Conservation (phyloP, 2,888 invertebrate genomes). For the Oeneis ivallda region DNA sequence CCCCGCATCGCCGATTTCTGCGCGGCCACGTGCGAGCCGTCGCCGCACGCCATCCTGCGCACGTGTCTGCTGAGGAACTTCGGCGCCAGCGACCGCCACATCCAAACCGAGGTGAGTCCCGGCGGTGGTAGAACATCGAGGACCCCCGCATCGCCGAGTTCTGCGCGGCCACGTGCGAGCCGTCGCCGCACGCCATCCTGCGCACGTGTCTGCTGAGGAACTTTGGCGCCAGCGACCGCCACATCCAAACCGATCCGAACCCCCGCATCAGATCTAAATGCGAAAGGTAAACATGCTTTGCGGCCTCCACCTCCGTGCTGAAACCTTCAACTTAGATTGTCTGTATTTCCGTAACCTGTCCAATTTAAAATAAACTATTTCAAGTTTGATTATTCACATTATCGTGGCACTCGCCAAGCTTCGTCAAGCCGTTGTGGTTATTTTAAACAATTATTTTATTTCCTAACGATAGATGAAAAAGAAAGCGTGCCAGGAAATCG, state of each 20-base stretch:
- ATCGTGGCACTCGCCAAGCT: too few species aligned
- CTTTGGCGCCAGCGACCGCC: constrained; percentile 94
- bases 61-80: constrained; percentile 96
- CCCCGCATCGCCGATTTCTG: constrained; percentile 97
- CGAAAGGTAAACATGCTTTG: too few species aligned
- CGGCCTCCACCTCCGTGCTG: too few species aligned
- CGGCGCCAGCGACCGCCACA: constrained; percentile 93
- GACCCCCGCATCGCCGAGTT: constrained; percentile 96
- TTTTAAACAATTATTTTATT: background rate
- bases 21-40: constrained; percentile 97
- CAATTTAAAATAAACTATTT: too few species aligned
- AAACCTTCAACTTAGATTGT: too few species aligned
- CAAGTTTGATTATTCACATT: too few species aligned
- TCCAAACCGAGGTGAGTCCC: constrained; percentile 87
- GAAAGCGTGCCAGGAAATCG: constrained; percentile 94
- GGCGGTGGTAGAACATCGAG: too few species aligned
- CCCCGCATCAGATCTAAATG: constrained; percentile 85
- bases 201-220: constrained; percentile 95
- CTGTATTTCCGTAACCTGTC: too few species aligned
- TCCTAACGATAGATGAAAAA: constrained; percentile 82
- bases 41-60: constrained; percentile 95
- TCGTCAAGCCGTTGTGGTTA: too few species aligned
- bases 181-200: constrained; percentile 95
- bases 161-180: constrained; percentile 97
- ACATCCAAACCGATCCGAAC: constrained; percentile 90